These are phyloP conservation scores for Aplocera efformata DNA, from an alignment of 2,888 invertebrate species.

Conservation along the genomic window DNA sequence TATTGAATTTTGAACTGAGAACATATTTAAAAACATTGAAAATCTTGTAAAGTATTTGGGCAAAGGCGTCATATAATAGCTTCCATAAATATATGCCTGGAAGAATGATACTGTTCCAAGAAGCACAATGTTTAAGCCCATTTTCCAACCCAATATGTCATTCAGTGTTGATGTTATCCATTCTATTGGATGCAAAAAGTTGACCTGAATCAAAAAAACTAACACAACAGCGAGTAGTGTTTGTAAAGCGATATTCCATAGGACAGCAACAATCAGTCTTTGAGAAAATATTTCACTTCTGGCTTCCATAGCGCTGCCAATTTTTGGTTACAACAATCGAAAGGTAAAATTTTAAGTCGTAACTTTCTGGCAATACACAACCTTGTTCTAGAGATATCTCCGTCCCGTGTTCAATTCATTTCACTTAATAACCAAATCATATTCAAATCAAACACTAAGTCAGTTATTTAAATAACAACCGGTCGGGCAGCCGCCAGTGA, in stretches of 20 bases:
- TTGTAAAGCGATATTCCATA: slow-evolving; percentile 81
- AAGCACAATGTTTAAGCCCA: slow-evolving; percentile 83
- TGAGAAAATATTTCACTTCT: slow-evolving; percentile 80
- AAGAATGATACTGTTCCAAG: slow-evolving; percentile 83
- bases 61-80: slow-evolving; percentile 82
- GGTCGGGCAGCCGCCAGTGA: too few relatives aligned
- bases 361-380: too few relatives aligned
- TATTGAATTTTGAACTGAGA: slow-evolving; percentile 80
- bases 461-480: too few relatives aligned
- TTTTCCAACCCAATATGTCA: slow-evolving; percentile 81
- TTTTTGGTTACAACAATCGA: slow-evolving; percentile 1
- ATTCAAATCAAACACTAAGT: too few relatives aligned
- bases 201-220: slow-evolving; percentile 81
- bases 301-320: slow-evolving; percentile 51
- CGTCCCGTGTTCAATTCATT: too few relatives aligned
- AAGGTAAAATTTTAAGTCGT: background rate
- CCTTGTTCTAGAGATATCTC: background rate
- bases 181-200: slow-evolving; percentile 81
- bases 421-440: too few relatives aligned
- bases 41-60: slow-evolving; percentile 84
- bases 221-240: slow-evolving; percentile 70
- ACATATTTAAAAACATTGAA: slow-evolving; percentile 81
- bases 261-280: slow-evolving; percentile 81
- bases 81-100: slow-evolving; percentile 86
- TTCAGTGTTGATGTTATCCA: slow-evolving; percentile 83